These are phyloP conservation scores for Crotalus viridis DNA, from an alignment of 2,113 vertebrate genomes.

Conservation along the genomic window DNA sequence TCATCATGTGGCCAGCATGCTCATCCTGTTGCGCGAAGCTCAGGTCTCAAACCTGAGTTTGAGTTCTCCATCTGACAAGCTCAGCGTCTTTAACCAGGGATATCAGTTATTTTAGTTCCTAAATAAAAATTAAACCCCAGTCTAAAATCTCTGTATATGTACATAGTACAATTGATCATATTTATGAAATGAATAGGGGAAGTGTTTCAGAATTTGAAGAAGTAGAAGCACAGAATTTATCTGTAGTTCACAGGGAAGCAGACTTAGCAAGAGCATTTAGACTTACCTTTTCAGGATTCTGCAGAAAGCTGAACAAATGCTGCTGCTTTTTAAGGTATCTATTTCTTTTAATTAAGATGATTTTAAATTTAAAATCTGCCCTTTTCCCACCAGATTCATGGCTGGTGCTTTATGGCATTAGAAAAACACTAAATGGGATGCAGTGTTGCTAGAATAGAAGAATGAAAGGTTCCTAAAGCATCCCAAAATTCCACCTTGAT, in stretches of 20 bases:
- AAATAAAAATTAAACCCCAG: background rate
- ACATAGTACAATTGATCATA: background rate
- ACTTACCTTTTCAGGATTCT: background rate
- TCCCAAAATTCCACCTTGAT: background rate
- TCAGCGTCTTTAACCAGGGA: background rate
- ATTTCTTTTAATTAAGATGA: background rate
- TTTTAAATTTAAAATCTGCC: background rate
- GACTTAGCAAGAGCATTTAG: background rate
- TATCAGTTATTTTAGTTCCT: conserved; percentile 11
- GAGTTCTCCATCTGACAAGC: background rate
- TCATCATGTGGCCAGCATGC: background rate
- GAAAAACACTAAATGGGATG: background rate
- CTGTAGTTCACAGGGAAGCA: background rate
- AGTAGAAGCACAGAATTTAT: background rate
- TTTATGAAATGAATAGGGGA: background rate
- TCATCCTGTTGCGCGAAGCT: no score
- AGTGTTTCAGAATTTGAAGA: background rate
- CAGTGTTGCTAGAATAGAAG: background rate
- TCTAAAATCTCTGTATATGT: background rate
- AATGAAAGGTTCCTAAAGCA: background rate
- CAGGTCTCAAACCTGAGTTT: background rate
- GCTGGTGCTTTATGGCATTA: background rate
- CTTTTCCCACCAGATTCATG: background rate
- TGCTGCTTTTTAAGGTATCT: background rate
- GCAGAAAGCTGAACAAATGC: background rate